These are phyloP conservation scores for Sebastes hubbsi DNA, from an alignment of 2,797 vertebrate species.

Conservation along the genomic window DNA sequence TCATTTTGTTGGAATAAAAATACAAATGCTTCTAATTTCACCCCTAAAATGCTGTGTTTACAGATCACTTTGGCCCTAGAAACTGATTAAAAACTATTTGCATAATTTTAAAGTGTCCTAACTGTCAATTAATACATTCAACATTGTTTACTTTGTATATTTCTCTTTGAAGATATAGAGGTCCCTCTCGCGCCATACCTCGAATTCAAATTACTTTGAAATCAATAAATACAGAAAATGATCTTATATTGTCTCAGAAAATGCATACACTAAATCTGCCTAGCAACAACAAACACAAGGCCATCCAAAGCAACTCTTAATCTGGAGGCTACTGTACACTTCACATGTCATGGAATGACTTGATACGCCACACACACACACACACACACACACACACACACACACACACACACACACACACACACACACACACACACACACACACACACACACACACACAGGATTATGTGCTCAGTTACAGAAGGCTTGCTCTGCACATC, in stretches of 20 bases:
- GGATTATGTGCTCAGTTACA: not conserved
- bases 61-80: not conserved
- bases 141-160: not conserved
- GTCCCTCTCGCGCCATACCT: rapidly evolving
- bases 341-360: not conserved
- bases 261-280: not conserved
- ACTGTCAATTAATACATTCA: not conserved
- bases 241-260: not conserved
- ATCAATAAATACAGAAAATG: not conserved
- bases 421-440: too few species aligned
- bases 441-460: not conserved
- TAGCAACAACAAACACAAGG: not conserved
- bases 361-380: not conserved
- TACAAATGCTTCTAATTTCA: not conserved
- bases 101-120: not conserved
- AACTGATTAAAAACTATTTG: not conserved
- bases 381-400: not conserved
- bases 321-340: not conserved
- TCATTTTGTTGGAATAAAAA: not conserved
- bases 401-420: not conserved
- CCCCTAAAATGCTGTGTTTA: not conserved
- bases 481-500: conserved; percentile 1
- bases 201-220: not conserved
- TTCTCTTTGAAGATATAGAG: not conserved
- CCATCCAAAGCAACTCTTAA: not conserved